Percentiles rank a stretch among this genome's conserved stretches.
Conservation (phyloP, 1,140 invertebrate species). For the Wasmannia auropunctata region DNA sequence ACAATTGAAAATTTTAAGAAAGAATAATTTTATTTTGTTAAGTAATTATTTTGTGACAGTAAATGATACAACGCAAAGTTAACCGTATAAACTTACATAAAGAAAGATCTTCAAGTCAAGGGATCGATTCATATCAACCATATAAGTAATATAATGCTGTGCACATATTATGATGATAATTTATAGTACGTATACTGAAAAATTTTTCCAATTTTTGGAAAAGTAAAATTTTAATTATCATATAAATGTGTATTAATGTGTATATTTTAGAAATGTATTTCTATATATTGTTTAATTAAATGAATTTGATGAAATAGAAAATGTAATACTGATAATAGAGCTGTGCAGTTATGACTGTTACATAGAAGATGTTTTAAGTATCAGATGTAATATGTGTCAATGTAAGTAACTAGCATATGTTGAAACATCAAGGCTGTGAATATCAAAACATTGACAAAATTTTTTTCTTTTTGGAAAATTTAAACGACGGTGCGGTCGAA, state of each 20-base stretch:
- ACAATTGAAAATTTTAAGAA: background rate
- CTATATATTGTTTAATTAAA: background rate
- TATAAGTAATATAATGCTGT: background rate
- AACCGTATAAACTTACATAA: background rate
- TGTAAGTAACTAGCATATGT: conserved; percentile 61
- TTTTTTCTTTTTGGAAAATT: conserved; percentile 12
- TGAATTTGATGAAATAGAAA: background rate
- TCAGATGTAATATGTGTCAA: conserved; percentile 32
- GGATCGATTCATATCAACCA: background rate
- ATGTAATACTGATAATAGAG: background rate
- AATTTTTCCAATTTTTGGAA: background rate
- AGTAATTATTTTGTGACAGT: background rate
- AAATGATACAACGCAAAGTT: background rate
- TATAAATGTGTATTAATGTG: too few species aligned
- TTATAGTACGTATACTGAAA: background rate
- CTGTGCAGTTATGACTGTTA: conserved; percentile 56
- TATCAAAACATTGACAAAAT: conserved; percentile 15
- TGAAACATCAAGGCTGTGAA: conserved; percentile 66
- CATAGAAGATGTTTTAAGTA: too few species aligned
- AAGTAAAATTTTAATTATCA: too few species aligned
- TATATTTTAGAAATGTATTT: conserved; percentile 27
- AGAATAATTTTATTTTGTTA: background rate
- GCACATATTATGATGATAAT: background rate
- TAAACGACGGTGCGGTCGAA: background rate
- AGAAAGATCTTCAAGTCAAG: background rate